Evolutionary conservation across 2,113 vertebrate genomes (phyloP).

Genomic region (Petromus typicus): DNA sequence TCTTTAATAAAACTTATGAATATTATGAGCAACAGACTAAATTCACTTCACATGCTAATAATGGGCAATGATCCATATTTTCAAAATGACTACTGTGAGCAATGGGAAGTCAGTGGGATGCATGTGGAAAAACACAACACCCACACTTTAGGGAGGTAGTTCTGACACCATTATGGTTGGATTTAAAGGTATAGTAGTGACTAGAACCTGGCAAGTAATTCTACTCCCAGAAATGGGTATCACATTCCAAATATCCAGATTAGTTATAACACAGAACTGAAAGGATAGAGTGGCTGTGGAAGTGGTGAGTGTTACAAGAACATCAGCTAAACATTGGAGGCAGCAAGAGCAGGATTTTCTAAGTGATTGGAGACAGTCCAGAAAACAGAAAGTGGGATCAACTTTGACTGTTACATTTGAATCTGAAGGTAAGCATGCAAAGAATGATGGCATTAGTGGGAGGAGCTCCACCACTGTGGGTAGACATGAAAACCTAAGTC

Average conservation of each 20-base stretch:
- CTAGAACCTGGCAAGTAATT: constrained; percentile 19
- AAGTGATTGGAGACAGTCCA: neutral
- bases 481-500: neutral
- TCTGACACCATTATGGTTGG: neutral
- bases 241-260: neutral
- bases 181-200: neutral
- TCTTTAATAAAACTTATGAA: neutral
- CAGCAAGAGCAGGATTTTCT: neutral
- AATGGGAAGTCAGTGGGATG: neutral
- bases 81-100: neutral
- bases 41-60: neutral
- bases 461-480: neutral
- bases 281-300: neutral
- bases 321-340: neutral
- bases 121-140: neutral
- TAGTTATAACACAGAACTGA: neutral
- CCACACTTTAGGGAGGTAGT: neutral
- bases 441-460: neutral
- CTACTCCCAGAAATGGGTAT: neutral
- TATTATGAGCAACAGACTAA: neutral
- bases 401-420: constrained; percentile 14
- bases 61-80: neutral
- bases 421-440: neutral
- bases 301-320: neutral
- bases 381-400: constrained; percentile 14